These are phyloP conservation scores for Amphiduros pacificus DNA, from an alignment of 2,888 invertebrate genomes.

Conservation along the genomic window DNA sequence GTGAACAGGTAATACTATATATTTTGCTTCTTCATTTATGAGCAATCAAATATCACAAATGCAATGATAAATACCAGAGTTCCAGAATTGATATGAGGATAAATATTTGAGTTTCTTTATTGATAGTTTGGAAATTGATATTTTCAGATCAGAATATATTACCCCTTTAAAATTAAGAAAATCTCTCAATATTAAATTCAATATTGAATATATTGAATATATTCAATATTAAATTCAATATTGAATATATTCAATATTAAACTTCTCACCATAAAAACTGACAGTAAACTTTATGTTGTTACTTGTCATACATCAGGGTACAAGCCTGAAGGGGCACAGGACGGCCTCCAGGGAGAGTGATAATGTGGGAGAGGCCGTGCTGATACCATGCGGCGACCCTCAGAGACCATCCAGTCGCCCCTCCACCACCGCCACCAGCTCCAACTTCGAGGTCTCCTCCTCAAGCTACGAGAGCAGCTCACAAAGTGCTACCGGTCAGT, in stretches of 20 bases:
- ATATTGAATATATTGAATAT: no score
- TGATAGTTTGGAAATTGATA: no score
- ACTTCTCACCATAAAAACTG: background rate
- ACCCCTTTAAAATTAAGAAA: no score
- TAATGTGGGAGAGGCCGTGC: slow-evolving; percentile 42
- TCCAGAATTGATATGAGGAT: no score
- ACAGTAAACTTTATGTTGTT: background rate
- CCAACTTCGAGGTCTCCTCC: slow-evolving; percentile 56
- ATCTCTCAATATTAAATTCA: no score
- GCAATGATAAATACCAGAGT: no score
- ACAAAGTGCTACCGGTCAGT: slow-evolving; percentile 42
- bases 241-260: background rate
- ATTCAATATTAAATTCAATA: background rate
- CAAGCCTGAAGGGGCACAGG: slow-evolving; percentile 45
- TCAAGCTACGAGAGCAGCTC: slow-evolving; percentile 52
- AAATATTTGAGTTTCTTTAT: no score
- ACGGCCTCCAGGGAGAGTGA: slow-evolving; percentile 30
- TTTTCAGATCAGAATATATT: no score
- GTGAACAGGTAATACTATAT: slow-evolving; percentile 58
- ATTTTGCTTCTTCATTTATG: no score
- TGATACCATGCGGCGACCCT: slow-evolving; percentile 46
- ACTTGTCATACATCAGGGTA: slow-evolving; percentile 34
- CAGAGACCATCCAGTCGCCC: slow-evolving; percentile 42
- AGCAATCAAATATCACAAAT: no score
- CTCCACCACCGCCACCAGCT: slow-evolving; percentile 55